Conservation (phyloP, 1,140 invertebrate species). For the Atta texana region DNA sequence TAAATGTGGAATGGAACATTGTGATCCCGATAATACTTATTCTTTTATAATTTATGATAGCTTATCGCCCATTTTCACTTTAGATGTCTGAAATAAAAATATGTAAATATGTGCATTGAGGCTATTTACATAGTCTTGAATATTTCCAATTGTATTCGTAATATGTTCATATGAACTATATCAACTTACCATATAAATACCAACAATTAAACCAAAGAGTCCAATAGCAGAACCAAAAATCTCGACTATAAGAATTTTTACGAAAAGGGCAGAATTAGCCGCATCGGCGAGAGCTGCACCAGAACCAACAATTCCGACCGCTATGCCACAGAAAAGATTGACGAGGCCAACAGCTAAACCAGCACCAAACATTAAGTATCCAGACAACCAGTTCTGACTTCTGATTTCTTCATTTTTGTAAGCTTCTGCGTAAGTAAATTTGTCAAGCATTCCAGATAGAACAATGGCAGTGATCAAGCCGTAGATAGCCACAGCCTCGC, state of each 20-base stretch:
- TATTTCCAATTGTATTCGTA: not conserved
- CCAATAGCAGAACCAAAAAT: slow-evolving; percentile 99
- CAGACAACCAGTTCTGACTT: slow-evolving; percentile 90
- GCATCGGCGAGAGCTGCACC: slow-evolving; percentile 98
- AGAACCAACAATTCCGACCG: slow-evolving; percentile 98
- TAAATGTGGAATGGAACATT: slow-evolving; percentile 67
- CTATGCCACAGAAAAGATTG: slow-evolving; percentile 98
- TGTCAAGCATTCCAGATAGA: slow-evolving; percentile 93
- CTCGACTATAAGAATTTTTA: slow-evolving; percentile 99
- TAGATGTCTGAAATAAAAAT: slow-evolving; percentile 85
- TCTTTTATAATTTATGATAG: slow-evolving; percentile 49
- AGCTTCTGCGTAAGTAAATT: slow-evolving; percentile 83
- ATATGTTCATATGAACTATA: no score
- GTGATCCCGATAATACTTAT: slow-evolving; percentile 44
- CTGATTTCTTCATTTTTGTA: slow-evolving; percentile 74
- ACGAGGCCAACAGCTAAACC: slow-evolving; percentile 97
- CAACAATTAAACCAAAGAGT: slow-evolving; percentile 99
- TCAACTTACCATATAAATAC: slow-evolving; percentile 93
- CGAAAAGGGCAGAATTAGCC: slow-evolving; percentile 97
- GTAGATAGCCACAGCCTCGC: slow-evolving; percentile 99
- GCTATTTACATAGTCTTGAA: not conserved
- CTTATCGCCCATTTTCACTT: slow-evolving; percentile 88
- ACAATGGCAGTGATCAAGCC: slow-evolving; percentile 99
- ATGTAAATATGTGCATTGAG: no score
- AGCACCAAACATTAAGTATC: slow-evolving; percentile 98